Percentiles rank a stretch among this genome's conserved stretches.
These are phyloP conservation scores for Hiodon alosoides DNA, from an alignment of 2,113 vertebrate genomes.

Conservation along the genomic window DNA sequence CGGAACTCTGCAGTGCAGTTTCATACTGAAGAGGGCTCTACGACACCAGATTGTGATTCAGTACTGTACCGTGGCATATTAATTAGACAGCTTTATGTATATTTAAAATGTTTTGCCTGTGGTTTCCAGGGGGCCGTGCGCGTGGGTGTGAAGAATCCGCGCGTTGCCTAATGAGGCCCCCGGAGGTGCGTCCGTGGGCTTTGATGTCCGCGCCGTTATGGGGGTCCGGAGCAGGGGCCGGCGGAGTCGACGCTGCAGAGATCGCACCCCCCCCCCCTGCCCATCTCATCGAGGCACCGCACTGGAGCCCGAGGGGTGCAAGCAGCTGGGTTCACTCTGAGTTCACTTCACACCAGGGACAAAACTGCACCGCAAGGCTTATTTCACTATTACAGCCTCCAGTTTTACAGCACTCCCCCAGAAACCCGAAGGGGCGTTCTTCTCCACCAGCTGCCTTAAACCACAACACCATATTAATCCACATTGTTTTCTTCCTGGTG, in stretches of 20 bases:
- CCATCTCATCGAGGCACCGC: no score
- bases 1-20: conserved; percentile 13
- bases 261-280: no score
- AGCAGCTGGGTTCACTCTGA: no score
- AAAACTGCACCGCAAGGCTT: no score
- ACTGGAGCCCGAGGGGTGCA: no score
- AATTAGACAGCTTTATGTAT: conserved; percentile 30
- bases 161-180: conserved; percentile 44
- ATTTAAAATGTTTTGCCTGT: conserved; percentile 31
- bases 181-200: conserved; percentile 36
- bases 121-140: conserved; percentile 25
- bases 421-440: no score
- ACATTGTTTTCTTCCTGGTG: no score
- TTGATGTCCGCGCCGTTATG: conserved; percentile 4
- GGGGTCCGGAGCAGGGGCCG: conserved; percentile 30
- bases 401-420: no score
- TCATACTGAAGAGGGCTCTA: conserved; percentile 12
- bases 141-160: conserved; percentile 27
- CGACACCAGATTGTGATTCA: conserved; percentile 44
- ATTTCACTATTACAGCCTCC: no score
- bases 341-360: no score
- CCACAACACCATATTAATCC: no score
- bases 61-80: conserved; percentile 40
- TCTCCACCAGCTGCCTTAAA: no score
- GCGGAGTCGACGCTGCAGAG: conserved; percentile 44